These are phyloP conservation scores for Netelia melanura DNA, from an alignment of 2,888 invertebrate genomes.

Conservation along the genomic window DNA sequence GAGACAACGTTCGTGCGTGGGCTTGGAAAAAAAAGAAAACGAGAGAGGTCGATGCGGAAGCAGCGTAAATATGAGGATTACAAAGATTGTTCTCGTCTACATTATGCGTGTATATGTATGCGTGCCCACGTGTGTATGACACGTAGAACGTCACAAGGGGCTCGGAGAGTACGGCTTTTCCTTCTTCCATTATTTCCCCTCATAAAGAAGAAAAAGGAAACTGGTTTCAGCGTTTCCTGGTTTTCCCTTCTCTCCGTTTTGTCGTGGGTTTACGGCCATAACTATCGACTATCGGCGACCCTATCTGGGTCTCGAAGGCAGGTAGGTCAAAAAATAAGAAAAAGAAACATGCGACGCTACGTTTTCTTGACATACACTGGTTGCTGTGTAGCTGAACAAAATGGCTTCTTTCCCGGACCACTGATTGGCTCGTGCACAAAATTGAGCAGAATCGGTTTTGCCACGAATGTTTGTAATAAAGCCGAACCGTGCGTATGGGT, in stretches of 20 bases:
- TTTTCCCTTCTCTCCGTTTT: conserved; percentile 42
- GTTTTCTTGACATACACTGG: conserved; percentile 33
- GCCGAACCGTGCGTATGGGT: not conserved
- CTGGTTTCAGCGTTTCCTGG: conserved; percentile 38
- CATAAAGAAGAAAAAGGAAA: conserved; percentile 53
- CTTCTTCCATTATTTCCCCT: conserved; percentile 30
- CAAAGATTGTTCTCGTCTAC: conserved; percentile 35
- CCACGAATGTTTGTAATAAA: conserved; percentile 41
- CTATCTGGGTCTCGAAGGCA: conserved; percentile 42
- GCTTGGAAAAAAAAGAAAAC: not conserved
- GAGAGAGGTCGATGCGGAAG: conserved; percentile 1
- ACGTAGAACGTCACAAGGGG: not conserved
- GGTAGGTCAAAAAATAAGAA: not conserved
- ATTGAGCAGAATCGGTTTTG: conserved; percentile 20
- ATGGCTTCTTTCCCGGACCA: conserved; percentile 19
- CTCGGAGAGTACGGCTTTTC: conserved; percentile 37
- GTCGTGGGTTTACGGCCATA: conserved; percentile 61
- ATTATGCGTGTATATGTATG: not conserved
- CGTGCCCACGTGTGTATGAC: conserved; percentile 5
- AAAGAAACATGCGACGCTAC: not conserved
- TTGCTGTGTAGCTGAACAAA: conserved; percentile 23
- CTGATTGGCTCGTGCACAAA: conserved; percentile 15
- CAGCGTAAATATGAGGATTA: not conserved
- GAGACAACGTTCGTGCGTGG: not conserved
- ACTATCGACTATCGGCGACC: conserved; percentile 59